Conservation (phyloP, 2,113 vertebrate genomes). For the Alethe diademata region DNA sequence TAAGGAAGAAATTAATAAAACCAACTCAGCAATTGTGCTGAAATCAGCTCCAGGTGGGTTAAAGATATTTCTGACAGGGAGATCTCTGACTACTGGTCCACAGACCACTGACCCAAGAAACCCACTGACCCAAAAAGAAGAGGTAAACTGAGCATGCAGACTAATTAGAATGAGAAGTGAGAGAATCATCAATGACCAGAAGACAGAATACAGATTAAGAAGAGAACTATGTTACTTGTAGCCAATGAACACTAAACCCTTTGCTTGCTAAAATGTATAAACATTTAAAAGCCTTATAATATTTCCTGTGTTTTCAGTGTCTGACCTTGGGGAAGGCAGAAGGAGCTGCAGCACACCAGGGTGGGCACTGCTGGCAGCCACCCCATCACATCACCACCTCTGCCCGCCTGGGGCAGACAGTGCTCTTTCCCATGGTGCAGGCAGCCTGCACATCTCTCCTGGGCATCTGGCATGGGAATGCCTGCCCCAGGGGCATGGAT, state of each 20-base stretch:
- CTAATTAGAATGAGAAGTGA: neutral
- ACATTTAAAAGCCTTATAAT: neutral
- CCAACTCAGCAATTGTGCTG: neutral
- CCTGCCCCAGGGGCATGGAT: neutral
- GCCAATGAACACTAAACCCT: neutral
- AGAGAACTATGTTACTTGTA: neutral
- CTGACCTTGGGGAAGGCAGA: neutral
- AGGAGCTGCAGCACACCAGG: neutral
- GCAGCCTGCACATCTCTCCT: neutral
- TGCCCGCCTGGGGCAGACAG: neutral
- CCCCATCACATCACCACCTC: too few relatives aligned
- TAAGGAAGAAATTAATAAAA: neutral
- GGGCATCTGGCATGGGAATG: fast-evolving
- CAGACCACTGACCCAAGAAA: fast-evolving
- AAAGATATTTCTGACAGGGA: neutral
- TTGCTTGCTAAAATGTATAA: neutral
- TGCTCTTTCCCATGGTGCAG: fast-evolving
- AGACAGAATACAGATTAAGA: neutral
- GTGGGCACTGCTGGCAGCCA: neutral
- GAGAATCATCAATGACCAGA: neutral
- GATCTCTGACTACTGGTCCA: neutral
- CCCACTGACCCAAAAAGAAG: neutral
- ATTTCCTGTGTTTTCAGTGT: neutral
- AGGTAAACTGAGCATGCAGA: neutral
- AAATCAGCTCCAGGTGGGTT: neutral